Base-by-base conservation (phyloP, 2,888 invertebrate species). In the Cremastinae sp. region DNA sequence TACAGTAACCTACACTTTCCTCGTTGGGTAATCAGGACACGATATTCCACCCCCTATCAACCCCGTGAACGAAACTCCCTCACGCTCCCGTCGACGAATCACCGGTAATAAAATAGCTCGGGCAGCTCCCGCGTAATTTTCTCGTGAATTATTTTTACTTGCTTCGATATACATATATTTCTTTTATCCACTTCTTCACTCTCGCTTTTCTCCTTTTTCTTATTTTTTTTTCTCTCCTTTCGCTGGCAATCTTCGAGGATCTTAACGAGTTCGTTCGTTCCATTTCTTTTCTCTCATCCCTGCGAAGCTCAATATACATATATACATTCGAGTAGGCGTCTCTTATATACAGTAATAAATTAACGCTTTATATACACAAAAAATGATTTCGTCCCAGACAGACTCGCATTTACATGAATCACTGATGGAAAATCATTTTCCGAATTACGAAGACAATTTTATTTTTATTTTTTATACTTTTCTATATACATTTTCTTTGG, bases 71-170 rank as follows among this genome's bases (percentile, higher is more conserved):
- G 73, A 66, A 62, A 69, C 10, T 22, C 56, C 12, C 45, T 9
- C 43, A 4, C 45, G n/a, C 55, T 62, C 45, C 37, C 71, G 66
- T 65, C 74, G 73, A 78, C 69, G 78, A 70, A 79, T 78, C 79
- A 72, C 75, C 69, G 66, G 64, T 72, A 72, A 79, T 78, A 79
- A 77, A 79, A 78, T 78, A 77, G 77, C 65, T 64, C 47, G 62
- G 78, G 62, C 66, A 78, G 55, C 78, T 65, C 78, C 64, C 68
- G 68, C 61, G 74, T 75, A 72, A 73, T 77, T 77, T 77, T 65
- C 69, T 65, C 64, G 69, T 68, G 75, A 72, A 75, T 75, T 75
- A 75, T 75, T 72, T 72, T 69, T 53, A 58, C 68, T 69, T 62
- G 35, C 22, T 49, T 45, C 47, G 20, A 69, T 56, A 22, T 68